Evolutionary conservation across 2,888 invertebrate genomes (phyloP).

Genomic region (Lycaena phlaeas): DNA sequence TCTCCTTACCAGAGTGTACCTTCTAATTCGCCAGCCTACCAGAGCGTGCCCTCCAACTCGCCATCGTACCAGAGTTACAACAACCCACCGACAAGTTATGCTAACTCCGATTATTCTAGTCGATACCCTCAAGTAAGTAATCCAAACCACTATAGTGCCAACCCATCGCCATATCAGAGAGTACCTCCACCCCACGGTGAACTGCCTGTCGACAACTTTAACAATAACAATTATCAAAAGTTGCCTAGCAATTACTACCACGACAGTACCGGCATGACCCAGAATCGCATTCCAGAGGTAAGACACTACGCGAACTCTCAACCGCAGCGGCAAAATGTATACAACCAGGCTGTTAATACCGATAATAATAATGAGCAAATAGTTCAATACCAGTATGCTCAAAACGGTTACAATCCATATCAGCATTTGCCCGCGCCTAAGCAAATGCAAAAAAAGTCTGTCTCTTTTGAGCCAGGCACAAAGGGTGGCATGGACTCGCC

Average conservation of each 20-base stretch:
- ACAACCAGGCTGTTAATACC: constrained; percentile 46
- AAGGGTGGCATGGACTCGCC: constrained; percentile 76
- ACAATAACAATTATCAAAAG: constrained; percentile 49
- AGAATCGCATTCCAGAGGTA: constrained; percentile 35
- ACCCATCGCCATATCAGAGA: constrained; percentile 71
- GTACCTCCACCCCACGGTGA: constrained; percentile 74
- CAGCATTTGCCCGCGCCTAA: constrained; percentile 76
- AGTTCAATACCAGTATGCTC: constrained; percentile 43
- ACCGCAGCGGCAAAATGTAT: constrained; percentile 50
- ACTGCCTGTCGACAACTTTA: constrained; percentile 44
- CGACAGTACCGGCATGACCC: constrained; percentile 34
- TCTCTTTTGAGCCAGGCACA: constrained; percentile 82
- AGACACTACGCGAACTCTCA: constrained; percentile 47
- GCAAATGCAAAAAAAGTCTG: constrained; percentile 77
- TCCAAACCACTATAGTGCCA: constrained; percentile 40
- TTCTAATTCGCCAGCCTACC: constrained; percentile 58
- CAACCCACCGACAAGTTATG: constrained; percentile 65
- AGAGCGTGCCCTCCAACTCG: constrained; percentile 58
- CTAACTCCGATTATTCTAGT: constrained; percentile 65
- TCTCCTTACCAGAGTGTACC: constrained; percentile 64
- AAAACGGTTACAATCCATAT: constrained; percentile 70
- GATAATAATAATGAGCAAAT: constrained; percentile 34
- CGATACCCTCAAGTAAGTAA: constrained; percentile 53
- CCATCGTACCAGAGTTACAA: constrained; percentile 61
- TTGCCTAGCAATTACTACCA: constrained; percentile 48